Conservation (phyloP, 2,797 vertebrate species). For the Danio tinwini region DNA sequence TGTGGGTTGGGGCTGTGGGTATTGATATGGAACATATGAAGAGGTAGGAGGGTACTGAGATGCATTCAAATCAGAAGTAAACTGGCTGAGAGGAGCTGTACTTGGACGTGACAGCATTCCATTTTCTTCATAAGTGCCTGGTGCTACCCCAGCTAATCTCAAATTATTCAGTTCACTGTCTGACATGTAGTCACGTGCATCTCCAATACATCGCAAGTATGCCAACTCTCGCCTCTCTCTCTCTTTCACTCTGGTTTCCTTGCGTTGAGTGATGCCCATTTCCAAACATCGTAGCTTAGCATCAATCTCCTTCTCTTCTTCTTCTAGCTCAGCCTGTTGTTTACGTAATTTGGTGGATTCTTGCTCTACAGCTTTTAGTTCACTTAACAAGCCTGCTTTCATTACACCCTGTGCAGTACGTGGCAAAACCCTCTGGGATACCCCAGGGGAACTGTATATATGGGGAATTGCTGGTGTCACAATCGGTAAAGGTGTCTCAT, state of each 20-base stretch:
- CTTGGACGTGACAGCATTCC: constrained; percentile 81
- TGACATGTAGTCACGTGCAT: constrained; percentile 94
- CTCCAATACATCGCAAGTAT: constrained; percentile 89
- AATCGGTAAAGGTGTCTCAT: constrained; percentile 89
- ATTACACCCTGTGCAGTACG: constrained; percentile 84
- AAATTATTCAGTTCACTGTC: constrained; percentile 97
- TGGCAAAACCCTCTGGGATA: constrained; percentile 85
- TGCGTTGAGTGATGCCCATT: constrained; percentile 94
- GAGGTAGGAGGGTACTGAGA: constrained; percentile 82
- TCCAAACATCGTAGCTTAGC: constrained; percentile 97
- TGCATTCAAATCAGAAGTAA: constrained; percentile 78
- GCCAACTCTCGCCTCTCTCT: constrained; percentile 88
- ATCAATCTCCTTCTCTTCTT: constrained; percentile 99
- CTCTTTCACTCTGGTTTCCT: constrained; percentile 95
- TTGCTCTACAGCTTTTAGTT: constrained; percentile 96
- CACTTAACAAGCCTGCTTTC: constrained; percentile 92
- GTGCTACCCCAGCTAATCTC: constrained; percentile 76
- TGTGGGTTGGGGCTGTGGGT: constrained; percentile 79
- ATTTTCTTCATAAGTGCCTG: constrained; percentile 80
- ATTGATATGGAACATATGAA: constrained; percentile 86
- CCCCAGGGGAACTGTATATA: constrained; percentile 88
- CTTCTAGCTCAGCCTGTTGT: constrained; percentile 97
- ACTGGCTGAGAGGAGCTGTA: constrained; percentile 85
- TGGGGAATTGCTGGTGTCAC: constrained; percentile 88
- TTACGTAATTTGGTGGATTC: constrained; percentile 98